Evolutionary conservation across 2,888 invertebrate species (phyloP), one percentile per base, ranked within the genome.

Genomic region (Euzophera pinguis): DNA sequence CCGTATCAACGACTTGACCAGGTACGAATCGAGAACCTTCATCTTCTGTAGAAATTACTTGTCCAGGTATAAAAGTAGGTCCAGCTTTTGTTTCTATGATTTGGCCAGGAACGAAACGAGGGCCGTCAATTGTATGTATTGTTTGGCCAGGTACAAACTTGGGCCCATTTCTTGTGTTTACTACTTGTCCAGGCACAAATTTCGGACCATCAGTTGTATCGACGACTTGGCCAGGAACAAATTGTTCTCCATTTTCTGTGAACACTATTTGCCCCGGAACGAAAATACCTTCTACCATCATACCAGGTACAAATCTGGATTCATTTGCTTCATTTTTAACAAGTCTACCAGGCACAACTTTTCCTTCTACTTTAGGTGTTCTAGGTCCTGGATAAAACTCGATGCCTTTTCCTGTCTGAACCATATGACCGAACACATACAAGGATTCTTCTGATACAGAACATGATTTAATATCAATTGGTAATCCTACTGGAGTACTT

Each of bases 181-280:
- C 94, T 64, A 95, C 93, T 84, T 95, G 94, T 1, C 95, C 95
- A 2, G 95, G 94, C 12, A 95, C 94, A 73, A 95, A 95, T 73
- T 95, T 94, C 0, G 93, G 92, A 16, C 93, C 93, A 62, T 92
- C 92, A 47, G 91, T 86, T 1, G 94, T 94, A 64, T 94, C 93
- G n/a, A 94, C 92, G 0, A 94, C 93, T 82, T 94, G 94, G 0
- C 94, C 94, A 0, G 94, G 93, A 3, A 94, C 92, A 67, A 94
- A 94, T 61, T 94, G 93, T 62, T 93, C 93, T 4, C 94, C 94
- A 55, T 91, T 92, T 68, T 94, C 93, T 5, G 94, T 94, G 63
- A 91, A 92, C 0, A 94, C 93, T 57, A 93, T 91, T 81, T 94
- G 94, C 2, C 94, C 94, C 0, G 94, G 93, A 12, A 94, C 90